phyloP scores from a whole-genome alignment of 2,888 invertebrate species.

The Pycnomerus fuliginosus region DNA sequence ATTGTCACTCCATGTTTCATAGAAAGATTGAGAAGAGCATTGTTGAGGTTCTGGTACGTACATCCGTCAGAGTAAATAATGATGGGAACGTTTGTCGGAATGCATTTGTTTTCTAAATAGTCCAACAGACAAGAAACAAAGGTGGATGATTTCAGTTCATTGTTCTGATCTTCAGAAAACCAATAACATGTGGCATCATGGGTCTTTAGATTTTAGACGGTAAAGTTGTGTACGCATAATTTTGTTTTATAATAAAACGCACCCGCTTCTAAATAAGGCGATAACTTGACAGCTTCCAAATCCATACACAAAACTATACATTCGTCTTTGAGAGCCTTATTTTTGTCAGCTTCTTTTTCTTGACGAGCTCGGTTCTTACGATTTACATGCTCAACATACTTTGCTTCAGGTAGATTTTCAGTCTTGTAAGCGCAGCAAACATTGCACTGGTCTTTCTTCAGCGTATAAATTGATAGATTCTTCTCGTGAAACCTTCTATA shows the following conservation, averaged over 20 bases:
- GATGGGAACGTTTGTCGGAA: background rate
- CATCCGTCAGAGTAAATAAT: background rate
- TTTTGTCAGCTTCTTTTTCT: too few relatives aligned
- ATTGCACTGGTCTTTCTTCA: too few relatives aligned
- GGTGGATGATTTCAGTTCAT: background rate
- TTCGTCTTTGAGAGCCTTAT: too few relatives aligned
- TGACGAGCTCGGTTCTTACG: too few relatives aligned
- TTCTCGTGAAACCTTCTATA: too few relatives aligned
- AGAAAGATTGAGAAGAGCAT: background rate
- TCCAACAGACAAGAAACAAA: background rate
- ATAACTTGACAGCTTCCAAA: background rate
- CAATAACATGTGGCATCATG: conserved; percentile 19
- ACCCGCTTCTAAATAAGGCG: conserved; percentile 13
- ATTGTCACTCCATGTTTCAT: background rate
- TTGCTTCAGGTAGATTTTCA: too few relatives aligned
- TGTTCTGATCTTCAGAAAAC: conserved; percentile 24
- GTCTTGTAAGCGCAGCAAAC: too few relatives aligned
- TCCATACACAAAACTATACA: too few relatives aligned
- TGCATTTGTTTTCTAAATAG: background rate
- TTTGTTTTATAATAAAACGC: conserved; percentile 28
- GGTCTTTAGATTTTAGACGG: conserved; percentile 21
- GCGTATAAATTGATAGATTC: too few relatives aligned
- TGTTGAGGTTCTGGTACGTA: background rate
- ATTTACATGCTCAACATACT: too few relatives aligned
- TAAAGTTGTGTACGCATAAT: conserved; percentile 26